Base-by-base conservation (phyloP, 1,140 invertebrate species). In the Arctopsyche grandis region DNA sequence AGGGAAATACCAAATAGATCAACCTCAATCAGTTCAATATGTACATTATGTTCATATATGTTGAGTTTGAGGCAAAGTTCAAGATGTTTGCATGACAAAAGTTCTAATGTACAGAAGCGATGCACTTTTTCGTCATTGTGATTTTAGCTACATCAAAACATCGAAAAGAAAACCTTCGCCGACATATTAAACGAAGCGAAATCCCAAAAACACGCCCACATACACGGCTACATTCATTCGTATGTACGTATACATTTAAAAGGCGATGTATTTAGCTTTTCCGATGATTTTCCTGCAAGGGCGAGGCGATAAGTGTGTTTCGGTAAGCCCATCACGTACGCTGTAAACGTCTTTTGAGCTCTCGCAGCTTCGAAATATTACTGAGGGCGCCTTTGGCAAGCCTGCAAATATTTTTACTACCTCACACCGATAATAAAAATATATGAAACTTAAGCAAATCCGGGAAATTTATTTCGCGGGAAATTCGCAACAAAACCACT, bases 291-390 rank as follows among this genome's bases (percentile, higher is more conserved):
- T 58, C 56, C 10, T 43, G 24, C 46, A 63, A 29, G 24, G 38
- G 26, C 26, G 56, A 44, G 19, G 24, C 56, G 56, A 76, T 63
- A 63, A 63, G 74, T 76, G 58, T 76, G 56, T 52, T 76, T 63
- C 22, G 56, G 74, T 76, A 76, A 76, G 74, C 74, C 22, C 16
- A 19, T 76, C 74, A 76, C 74, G 74, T 76, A 76, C 74, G 14
- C 74, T 76, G 74, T 76, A 76, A 76, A 76, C 74, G 74, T 76
- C 74, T 63, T 76, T 63, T 76, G 74, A 76, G 74, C 74, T 76
- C 74, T 76, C 46, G 56, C 74, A 56, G 74, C 74, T 76, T 76
- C 74, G 26, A 76, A 76, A 76, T 76, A 76, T 76, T 76, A 44
- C 74, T 63, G 21, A 29, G 52, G 74, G 74, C 26, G 48, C 71